A percentile compares a stretch with the other conserved stretches of the same genome.
phyloP scores from a whole-genome alignment of 2,888 invertebrate genomes.

The Lydus trimaculatus region DNA sequence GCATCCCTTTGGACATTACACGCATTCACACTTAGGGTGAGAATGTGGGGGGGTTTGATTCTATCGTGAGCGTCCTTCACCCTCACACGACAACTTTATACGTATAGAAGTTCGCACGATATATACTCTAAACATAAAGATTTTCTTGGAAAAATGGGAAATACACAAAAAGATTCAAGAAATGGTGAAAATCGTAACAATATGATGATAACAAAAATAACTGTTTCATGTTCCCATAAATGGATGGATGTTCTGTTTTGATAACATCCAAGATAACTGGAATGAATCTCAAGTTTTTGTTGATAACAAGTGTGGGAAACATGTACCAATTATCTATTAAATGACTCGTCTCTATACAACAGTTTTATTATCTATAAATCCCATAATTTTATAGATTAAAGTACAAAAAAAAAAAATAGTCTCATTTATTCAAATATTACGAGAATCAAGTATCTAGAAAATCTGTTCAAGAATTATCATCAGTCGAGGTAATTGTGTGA shows the following conservation, averaged over 20 bases:
- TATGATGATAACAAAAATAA: neutral
- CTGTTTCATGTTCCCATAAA: neutral
- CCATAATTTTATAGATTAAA: neutral
- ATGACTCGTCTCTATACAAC: neutral
- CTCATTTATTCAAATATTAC: neutral
- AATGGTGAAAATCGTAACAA: neutral
- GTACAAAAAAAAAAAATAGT: neutral
- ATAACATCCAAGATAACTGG: neutral
- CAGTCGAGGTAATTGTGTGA: neutral
- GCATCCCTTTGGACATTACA: conserved; percentile 36
- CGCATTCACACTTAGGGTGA: conserved; percentile 35
- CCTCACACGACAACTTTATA: conserved; percentile 22
- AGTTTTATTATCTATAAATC: neutral
- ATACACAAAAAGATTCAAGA: too few relatives aligned
- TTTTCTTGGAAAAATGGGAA: too few relatives aligned
- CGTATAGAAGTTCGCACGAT: neutral
- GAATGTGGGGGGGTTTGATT: conserved; percentile 32
- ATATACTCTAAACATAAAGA: neutral
- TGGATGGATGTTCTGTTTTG: conserved; percentile 1
- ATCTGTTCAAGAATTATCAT: neutral
- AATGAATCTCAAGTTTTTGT: neutral
- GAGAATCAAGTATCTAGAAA: neutral
- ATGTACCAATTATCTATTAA: neutral
- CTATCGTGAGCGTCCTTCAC: conserved; percentile 24
- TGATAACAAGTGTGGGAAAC: conserved; percentile 3